These are phyloP conservation scores for Pitta sordida DNA, from an alignment of 2,113 vertebrate genomes.

Conservation along the genomic window DNA sequence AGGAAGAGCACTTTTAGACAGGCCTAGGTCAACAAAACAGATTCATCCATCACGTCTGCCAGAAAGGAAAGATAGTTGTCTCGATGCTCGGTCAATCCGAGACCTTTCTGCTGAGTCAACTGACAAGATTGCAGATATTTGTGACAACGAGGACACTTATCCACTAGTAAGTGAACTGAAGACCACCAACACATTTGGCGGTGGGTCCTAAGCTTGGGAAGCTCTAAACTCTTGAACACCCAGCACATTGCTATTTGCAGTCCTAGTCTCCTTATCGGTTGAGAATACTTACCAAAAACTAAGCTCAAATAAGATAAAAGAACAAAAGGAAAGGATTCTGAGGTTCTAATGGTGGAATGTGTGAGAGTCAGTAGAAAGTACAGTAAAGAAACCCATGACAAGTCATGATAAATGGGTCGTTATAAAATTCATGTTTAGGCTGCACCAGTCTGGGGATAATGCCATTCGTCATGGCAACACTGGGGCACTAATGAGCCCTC, in stretches of 20 bases:
- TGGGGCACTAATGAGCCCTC: conserved; percentile 82
- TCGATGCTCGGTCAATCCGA: not conserved
- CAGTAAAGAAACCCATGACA: conserved; percentile 74
- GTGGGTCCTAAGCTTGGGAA: not conserved
- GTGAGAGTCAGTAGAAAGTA: conserved; percentile 63
- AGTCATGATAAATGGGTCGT: conserved; percentile 85
- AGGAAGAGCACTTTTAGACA: conserved; percentile 32
- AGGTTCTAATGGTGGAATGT: conserved; percentile 62
- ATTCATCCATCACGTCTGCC: conserved; percentile 59
- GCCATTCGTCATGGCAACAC: conserved; percentile 84
- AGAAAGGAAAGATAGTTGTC: conserved; percentile 52
- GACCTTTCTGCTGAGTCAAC: conserved; percentile 46
- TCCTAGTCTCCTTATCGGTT: not conserved
- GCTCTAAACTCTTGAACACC: not conserved
- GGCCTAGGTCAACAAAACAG: conserved; percentile 43
- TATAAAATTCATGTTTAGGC: conserved; percentile 88
- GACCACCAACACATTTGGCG: not conserved
- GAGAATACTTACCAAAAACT: not conserved
- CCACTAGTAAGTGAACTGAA: not conserved
- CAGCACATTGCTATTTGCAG: not conserved
- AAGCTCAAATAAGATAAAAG: not conserved
- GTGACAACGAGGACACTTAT: conserved; percentile 15
- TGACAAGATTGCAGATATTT: conserved; percentile 32
- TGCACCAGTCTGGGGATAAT: conserved; percentile 79
- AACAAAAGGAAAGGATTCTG: conserved; percentile 43